phyloP scores from a whole-genome alignment of 2,888 invertebrate genomes.

The Arge pagana region DNA sequence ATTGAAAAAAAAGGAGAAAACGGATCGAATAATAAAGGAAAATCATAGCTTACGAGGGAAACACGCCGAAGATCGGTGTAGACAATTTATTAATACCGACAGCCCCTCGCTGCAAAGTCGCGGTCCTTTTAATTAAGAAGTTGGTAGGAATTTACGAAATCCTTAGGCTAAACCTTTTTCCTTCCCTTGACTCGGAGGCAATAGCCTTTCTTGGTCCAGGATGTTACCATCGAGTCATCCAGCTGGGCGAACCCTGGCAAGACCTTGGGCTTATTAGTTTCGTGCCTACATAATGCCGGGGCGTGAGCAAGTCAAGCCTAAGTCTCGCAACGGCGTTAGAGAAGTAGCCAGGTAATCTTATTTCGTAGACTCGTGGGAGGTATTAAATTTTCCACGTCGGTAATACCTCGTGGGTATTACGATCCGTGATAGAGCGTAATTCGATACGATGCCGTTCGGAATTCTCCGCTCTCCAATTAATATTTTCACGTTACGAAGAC shows the following conservation, averaged over 20 bases:
- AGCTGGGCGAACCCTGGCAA: no score
- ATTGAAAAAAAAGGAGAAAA: no score
- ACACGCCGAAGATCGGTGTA: no score
- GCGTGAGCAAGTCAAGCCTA: slow-evolving; percentile 11
- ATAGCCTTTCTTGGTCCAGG: slow-evolving; percentile 3
- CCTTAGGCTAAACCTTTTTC: slow-evolving; percentile 16
- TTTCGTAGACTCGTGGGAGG: slow-evolving; percentile 4
- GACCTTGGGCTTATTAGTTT: slow-evolving; percentile 19
- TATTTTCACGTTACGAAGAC: no score
- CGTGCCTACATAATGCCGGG: slow-evolving; percentile 16
- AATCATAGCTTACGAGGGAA: no score
- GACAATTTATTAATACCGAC: no score
- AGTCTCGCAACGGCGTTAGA: slow-evolving; percentile 15
- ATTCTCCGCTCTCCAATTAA: no score
- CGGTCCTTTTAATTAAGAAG: slow-evolving; percentile 20
- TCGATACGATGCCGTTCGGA: no score
- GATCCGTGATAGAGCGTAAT: no score
- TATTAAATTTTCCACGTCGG: slow-evolving; percentile 7
- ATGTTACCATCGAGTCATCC: slow-evolving; percentile 14
- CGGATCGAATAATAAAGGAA: no score
- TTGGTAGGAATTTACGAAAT: slow-evolving; percentile 17
- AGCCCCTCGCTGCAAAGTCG: slow-evolving; percentile 8
- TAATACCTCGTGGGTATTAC: slow-evolving; percentile 5
- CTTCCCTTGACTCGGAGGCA: neutral
- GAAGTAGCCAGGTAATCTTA: slow-evolving; percentile 18